Conservation (phyloP, 2,113 vertebrate species). For the Dromas ardeola region DNA sequence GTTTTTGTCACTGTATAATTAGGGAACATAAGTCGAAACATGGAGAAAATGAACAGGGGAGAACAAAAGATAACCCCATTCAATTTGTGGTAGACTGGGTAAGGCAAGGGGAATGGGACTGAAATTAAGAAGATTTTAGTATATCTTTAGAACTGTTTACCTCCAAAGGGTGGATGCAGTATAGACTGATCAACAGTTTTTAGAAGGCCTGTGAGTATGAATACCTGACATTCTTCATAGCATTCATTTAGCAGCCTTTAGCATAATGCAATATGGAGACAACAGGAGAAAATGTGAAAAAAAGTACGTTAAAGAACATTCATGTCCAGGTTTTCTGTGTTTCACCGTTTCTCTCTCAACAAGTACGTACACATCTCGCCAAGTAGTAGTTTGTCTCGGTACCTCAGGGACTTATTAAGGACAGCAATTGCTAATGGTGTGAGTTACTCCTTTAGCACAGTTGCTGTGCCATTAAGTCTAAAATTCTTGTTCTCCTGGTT, state of each 20-base stretch:
- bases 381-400: neutral
- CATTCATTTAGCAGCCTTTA: neutral
- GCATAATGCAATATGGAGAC: neutral
- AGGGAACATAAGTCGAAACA: neutral
- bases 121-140: neutral
- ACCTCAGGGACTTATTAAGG: neutral
- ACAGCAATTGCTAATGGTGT: neutral
- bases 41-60: neutral
- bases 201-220: neutral
- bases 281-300: neutral
- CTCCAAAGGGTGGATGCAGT: rapidly evolving
- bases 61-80: neutral
- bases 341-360: neutral
- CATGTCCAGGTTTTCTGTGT: neutral
- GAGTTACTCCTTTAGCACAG: neutral
- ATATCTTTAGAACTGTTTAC: neutral
- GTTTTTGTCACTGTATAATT: neutral
- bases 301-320: neutral
- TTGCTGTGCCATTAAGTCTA: neutral
- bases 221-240: neutral
- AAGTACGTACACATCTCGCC: neutral
- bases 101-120: neutral
- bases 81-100: neutral
- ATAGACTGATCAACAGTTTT: neutral
- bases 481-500: neutral